A percentile compares a stretch with the other conserved stretches of the same genome.
phyloP scores from a whole-genome alignment of 1,140 invertebrate species.

The Drosophila pruinosa region DNA sequence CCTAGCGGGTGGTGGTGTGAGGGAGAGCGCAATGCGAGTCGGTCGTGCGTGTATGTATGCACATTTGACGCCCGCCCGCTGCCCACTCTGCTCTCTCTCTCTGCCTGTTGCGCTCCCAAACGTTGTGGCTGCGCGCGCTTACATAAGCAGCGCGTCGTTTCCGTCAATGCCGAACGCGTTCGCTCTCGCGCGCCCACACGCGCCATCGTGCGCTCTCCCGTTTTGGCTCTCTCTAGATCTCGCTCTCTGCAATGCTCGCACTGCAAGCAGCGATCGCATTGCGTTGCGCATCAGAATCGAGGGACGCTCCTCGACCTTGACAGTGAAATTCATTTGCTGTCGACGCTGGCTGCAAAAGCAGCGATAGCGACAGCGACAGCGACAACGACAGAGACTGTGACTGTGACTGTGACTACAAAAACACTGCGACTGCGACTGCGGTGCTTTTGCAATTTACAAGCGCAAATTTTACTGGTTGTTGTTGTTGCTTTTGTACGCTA shows the following conservation, averaged over 20 bases:
- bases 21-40: background rate
- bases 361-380: constrained; percentile 11
- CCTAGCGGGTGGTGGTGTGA: constrained; percentile 16
- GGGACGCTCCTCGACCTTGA: constrained; percentile 75
- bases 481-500: constrained; percentile 40
- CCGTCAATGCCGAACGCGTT: constrained; percentile 58
- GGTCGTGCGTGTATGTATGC: constrained; percentile 34
- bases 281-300: constrained; percentile 81
- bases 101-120: background rate
- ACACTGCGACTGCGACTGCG: constrained; percentile 29
- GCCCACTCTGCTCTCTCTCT: background rate
- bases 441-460: constrained; percentile 76
- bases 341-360: constrained; percentile 17
- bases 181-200: constrained; percentile 24
- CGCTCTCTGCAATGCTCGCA: background rate
- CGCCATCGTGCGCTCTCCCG: constrained; percentile 24
- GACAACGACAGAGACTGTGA: constrained; percentile 23
- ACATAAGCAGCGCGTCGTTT: constrained; percentile 70
- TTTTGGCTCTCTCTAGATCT: constrained; percentile 6
- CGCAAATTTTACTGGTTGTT: constrained; percentile 55
- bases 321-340: constrained; percentile 78
- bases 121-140: constrained; percentile 27
- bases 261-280: constrained; percentile 59
- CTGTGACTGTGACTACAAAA: too few species aligned
- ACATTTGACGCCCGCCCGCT: constrained; percentile 20